Conservation (phyloP, 2,888 invertebrate genomes). For the Carterocephalus palaemon region DNA sequence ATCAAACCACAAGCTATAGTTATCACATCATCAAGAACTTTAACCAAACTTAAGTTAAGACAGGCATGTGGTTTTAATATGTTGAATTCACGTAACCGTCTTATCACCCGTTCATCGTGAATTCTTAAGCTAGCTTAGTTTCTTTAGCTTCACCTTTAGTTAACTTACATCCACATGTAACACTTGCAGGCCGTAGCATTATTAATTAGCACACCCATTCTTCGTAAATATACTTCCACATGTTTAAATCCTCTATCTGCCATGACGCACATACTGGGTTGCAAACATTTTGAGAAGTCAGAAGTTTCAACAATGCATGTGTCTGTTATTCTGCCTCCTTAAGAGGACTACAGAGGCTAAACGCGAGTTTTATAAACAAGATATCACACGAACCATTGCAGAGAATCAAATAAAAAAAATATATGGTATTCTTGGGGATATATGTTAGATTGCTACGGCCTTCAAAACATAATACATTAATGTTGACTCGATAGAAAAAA, state of each 20-base stretch:
- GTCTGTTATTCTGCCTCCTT: slow-evolving; percentile 29
- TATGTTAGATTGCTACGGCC: no score
- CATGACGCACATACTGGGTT: slow-evolving; percentile 27
- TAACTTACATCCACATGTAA: slow-evolving; percentile 24
- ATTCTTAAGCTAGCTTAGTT: slow-evolving; percentile 35
- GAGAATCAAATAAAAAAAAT: no score
- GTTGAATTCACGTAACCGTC: slow-evolving; percentile 30
- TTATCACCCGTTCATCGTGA: slow-evolving; percentile 32
- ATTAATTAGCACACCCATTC: slow-evolving; percentile 22
- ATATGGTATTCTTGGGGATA: no score
- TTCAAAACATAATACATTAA: no score
- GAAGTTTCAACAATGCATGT: slow-evolving; percentile 29
- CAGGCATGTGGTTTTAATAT: slow-evolving; percentile 34
- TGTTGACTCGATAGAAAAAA: no score
- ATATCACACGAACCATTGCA: no score
- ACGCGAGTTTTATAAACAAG: no score
- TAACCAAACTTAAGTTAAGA: slow-evolving; percentile 22
- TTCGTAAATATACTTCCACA: slow-evolving; percentile 26
- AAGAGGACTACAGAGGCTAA: no score
- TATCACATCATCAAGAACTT: slow-evolving; percentile 24
- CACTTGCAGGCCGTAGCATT: slow-evolving; percentile 32
- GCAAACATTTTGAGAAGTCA: slow-evolving; percentile 30
- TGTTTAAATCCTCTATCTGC: slow-evolving; percentile 36
- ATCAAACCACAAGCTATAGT: slow-evolving; percentile 30
- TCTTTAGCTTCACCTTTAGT: slow-evolving; percentile 28